Percentiles rank a stretch among this genome's conserved stretches.
Conservation (phyloP, 2,113 vertebrate genomes). For the Prietella phreatophila region DNA sequence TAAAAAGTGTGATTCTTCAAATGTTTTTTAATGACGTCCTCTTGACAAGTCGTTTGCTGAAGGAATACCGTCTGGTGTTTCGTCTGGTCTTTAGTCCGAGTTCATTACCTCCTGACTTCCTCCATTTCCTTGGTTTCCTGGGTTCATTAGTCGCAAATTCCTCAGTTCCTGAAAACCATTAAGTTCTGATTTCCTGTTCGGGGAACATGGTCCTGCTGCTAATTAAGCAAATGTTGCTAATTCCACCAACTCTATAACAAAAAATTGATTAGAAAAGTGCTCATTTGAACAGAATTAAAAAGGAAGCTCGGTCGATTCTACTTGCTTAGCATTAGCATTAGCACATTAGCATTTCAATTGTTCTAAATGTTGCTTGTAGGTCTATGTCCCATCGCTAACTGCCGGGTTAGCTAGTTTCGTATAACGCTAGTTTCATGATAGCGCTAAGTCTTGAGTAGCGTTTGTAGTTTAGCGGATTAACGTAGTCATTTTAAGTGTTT, state of each 20-base stretch:
- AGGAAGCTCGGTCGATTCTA: not conserved
- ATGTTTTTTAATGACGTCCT: not conserved
- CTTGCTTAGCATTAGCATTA: not conserved
- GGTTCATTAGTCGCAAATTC: not conserved
- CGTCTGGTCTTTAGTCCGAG: not conserved
- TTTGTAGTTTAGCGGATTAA: not conserved
- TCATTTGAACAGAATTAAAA: not conserved
- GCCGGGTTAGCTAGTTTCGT: not conserved
- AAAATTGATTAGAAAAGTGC: not conserved
- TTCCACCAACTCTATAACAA: not conserved
- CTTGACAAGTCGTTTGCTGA: not conserved
- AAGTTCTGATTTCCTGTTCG: not conserved
- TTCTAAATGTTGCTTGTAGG: not conserved
- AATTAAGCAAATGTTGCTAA: not conserved
- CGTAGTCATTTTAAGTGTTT: not conserved
- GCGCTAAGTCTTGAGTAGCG: not conserved
- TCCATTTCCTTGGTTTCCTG: not conserved
- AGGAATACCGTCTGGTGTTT: not conserved
- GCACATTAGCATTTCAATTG: not conserved
- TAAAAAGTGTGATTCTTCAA: no score
- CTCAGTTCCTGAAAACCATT: not conserved
- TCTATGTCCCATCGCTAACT: not conserved
- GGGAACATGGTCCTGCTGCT: not conserved
- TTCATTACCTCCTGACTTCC: not conserved
- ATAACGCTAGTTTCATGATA: not conserved